Evolutionary conservation across 2,888 invertebrate species (phyloP), one percentile per base, ranked within the genome.

Genomic region (Catocala sponsa): DNA sequence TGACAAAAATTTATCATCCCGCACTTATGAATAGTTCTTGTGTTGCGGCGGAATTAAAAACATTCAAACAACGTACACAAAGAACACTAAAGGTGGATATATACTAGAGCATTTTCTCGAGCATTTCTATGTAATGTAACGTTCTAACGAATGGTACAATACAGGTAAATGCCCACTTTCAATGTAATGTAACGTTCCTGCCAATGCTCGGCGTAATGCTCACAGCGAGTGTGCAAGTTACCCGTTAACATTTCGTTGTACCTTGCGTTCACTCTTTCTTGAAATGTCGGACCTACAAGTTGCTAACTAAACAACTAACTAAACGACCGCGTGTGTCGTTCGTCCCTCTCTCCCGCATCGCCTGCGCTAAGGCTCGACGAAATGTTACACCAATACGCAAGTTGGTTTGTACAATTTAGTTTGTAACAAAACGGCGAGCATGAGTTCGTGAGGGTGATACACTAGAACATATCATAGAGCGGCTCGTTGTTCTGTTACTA

Each of bases 401-500:
- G 5, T 44, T n/a, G 44, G 44, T 44, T 44, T n/a, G n/a, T n/a
- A n/a, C 12, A 13, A 13, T 0, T 44, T n/a, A 13, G 44, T 44
- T 44, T 44, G 44, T 44, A 42, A 44, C 44, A 44, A 44, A 44
- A 5, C 1, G 12, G 44, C 44, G 13, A 44, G 6, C 44, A 13
- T 44, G 44, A 12, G 44, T 44, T 44, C 47, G 11, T 25, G 25
- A 32, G 80, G 90, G 11, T 82, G 79, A 59, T 90, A 82, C 74
- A 51, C 51, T 51, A 50, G 33, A 48, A 48, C 91, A 90, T 78
- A 65, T 87, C 46, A 75, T 79, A 35, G 88, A 85, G 63, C 91
- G 87, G 68, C 63, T 79, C 41, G 76, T 90, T 60, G 83, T 92
- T 51, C 84, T 89, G 61, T 58, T 92, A 42, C 91, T 92, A 4